phyloP scores from a whole-genome alignment of 2,888 invertebrate genomes.

The Drosophila lutescens region DNA sequence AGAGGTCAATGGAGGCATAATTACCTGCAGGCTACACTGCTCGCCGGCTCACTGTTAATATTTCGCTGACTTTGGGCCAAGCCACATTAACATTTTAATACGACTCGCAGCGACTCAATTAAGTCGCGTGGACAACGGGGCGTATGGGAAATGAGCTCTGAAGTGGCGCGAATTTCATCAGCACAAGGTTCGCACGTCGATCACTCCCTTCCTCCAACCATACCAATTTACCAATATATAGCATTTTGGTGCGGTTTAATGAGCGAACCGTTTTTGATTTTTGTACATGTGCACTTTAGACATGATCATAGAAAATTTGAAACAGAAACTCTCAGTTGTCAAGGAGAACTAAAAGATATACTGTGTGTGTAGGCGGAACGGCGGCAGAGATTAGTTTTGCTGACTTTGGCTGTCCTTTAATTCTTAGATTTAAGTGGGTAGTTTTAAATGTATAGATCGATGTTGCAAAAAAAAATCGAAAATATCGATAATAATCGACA shows the following conservation, averaged over 20 bases:
- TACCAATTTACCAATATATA: no score
- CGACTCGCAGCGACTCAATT: conserved; percentile 59
- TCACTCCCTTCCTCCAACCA: not conserved
- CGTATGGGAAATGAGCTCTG: conserved; percentile 66
- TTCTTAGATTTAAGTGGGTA: no score
- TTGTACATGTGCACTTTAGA: not conserved
- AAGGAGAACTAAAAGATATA: no score
- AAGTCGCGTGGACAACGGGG: conserved; percentile 51
- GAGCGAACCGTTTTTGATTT: not conserved
- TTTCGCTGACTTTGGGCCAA: conserved; percentile 50
- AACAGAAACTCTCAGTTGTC: no score
- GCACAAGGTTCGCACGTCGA: conserved; percentile 21
- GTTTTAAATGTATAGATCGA: no score
- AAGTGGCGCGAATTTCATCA: conserved; percentile 62
- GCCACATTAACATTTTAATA: conserved; percentile 76
- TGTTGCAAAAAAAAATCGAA: no score
- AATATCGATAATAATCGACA: no score
- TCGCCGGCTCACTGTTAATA: conserved; percentile 51
- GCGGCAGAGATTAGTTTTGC: no score
- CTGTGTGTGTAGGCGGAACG: no score
- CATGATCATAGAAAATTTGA: no score
- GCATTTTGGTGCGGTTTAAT: not conserved
- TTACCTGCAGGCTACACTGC: conserved; percentile 56
- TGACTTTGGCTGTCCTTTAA: no score
- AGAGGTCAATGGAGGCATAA: conserved; percentile 75